Conservation (phyloP, 2,113 vertebrate species). For the Isurus oxyrinchus region DNA sequence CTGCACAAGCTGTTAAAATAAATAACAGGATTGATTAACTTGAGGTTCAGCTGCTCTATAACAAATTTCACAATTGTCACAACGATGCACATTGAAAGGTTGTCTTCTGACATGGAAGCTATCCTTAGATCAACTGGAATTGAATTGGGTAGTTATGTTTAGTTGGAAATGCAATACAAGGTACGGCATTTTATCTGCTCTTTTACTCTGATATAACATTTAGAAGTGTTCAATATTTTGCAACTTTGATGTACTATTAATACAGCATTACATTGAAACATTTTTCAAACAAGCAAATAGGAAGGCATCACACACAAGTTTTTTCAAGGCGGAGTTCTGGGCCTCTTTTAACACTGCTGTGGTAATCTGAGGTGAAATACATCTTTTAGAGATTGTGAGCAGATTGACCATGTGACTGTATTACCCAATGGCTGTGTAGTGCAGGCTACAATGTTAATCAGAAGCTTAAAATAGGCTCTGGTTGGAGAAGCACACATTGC, state of each 20-base stretch:
- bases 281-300: background rate
- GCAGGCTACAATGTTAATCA: too few relatives aligned
- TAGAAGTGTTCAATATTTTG: background rate
- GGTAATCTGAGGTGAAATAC: too few relatives aligned
- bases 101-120: background rate
- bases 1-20: slow-evolving; percentile 30
- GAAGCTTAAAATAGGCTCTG: too few relatives aligned
- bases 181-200: background rate
- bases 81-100: background rate
- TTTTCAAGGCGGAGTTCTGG: background rate
- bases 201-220: background rate
- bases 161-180: background rate
- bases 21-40: slow-evolving; percentile 5
- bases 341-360: background rate
- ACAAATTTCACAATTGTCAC: background rate
- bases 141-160: background rate
- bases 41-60: background rate
- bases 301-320: background rate
- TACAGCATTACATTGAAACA: background rate
- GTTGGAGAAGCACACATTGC: too few relatives aligned
- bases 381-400: too few relatives aligned
- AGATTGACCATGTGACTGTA: too few relatives aligned
- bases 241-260: background rate
- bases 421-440: too few relatives aligned
- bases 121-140: background rate